These are phyloP conservation scores for Scomber scombrus DNA, from an alignment of 2,113 vertebrate species.

Conservation along the genomic window DNA sequence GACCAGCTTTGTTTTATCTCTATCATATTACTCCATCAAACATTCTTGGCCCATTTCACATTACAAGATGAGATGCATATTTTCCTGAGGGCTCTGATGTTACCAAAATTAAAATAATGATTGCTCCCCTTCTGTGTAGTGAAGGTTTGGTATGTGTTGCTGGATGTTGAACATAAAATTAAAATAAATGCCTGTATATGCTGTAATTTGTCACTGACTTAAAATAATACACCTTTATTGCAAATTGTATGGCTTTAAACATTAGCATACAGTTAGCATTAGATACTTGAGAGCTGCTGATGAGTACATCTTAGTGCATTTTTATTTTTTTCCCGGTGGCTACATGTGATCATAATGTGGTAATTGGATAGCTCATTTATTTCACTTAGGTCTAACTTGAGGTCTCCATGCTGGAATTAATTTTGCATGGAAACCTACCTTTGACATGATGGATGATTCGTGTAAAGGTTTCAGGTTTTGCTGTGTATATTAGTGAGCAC, in stretches of 20 bases:
- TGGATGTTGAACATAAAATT: neutral
- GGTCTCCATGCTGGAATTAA: slow-evolving; percentile 73
- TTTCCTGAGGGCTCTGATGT: slow-evolving; percentile 22
- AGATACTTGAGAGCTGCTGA: slow-evolving; percentile 16
- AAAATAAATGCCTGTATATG: neutral
- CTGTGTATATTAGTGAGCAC: slow-evolving; percentile 9
- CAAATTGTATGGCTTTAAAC: neutral
- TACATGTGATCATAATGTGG: slow-evolving; percentile 73
- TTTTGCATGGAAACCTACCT: slow-evolving; percentile 68
- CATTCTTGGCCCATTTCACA: slow-evolving; percentile 27
- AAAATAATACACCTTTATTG: slow-evolving; percentile 32
- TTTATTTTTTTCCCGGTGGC: slow-evolving; percentile 24
- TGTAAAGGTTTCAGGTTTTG: slow-evolving; percentile 59
- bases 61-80: slow-evolving; percentile 3
- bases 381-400: slow-evolving; percentile 74
- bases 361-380: slow-evolving; percentile 82
- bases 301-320: slow-evolving; percentile 1
- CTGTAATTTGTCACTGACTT: slow-evolving; percentile 2
- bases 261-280: slow-evolving; percentile 1
- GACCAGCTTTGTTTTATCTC: neutral
- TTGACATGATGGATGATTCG: slow-evolving; percentile 72
- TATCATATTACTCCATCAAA: slow-evolving; percentile 30
- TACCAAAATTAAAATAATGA: neutral
- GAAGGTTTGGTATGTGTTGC: neutral
- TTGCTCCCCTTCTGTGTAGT: neutral